A percentile compares a stretch with the other conserved stretches of the same genome.
phyloP scores from a whole-genome alignment of 1,140 invertebrate genomes.

The Sitobion miscanthi region DNA sequence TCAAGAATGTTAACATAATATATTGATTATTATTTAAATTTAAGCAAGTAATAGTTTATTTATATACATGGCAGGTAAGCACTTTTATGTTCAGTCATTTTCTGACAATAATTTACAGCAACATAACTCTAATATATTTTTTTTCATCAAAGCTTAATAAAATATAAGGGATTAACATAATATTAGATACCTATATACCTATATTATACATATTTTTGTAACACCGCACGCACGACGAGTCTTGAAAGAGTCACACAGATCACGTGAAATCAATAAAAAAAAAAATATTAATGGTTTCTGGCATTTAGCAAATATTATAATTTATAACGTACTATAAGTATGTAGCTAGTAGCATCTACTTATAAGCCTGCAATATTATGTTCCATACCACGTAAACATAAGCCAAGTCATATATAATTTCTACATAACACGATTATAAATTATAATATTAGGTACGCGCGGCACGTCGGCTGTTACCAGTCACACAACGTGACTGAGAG shows the following conservation, averaged over 20 bases:
- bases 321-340: background rate
- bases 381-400: background rate
- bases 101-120: background rate
- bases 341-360: background rate
- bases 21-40: conserved; percentile 25
- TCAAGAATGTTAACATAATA: background rate
- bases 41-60: background rate
- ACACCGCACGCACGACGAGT: background rate
- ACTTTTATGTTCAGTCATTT: background rate
- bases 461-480: too few relatives aligned
- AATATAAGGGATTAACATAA: background rate
- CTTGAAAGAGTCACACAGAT: background rate
- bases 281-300: background rate
- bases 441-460: background rate
- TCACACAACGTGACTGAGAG: too few relatives aligned
- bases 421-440: background rate
- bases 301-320: background rate
- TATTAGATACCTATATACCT: background rate
- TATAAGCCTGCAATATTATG: too few relatives aligned
- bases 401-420: background rate
- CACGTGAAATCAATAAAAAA: background rate
- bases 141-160: background rate
- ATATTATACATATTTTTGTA: background rate
- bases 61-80: background rate
- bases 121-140: background rate